Conservation (phyloP, 1,140 invertebrate genomes). For the Metaphire vulgaris region DNA sequence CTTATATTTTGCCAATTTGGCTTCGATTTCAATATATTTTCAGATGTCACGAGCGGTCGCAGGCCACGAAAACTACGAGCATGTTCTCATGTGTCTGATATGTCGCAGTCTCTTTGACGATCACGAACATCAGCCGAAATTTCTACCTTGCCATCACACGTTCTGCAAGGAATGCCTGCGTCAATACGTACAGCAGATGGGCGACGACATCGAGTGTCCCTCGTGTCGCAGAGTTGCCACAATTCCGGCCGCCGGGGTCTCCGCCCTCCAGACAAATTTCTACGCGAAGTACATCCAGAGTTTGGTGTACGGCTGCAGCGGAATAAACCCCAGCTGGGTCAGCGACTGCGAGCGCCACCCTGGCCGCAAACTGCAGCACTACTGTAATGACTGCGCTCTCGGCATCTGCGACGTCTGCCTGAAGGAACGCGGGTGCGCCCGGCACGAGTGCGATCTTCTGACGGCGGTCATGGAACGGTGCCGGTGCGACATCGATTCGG, state of each 20-base stretch:
- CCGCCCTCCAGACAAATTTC: slow-evolving; percentile 30
- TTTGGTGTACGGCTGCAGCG: slow-evolving; percentile 22
- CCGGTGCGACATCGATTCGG: slow-evolving; percentile 25
- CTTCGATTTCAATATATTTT: background rate
- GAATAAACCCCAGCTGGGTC: slow-evolving; percentile 9
- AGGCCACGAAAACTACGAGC: slow-evolving; percentile 27
- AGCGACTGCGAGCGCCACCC: slow-evolving; percentile 16
- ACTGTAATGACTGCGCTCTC: slow-evolving; percentile 23
- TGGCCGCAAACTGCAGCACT: slow-evolving; percentile 4
- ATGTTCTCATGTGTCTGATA: slow-evolving; percentile 32
- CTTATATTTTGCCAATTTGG: too few relatives aligned
- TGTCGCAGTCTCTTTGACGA: slow-evolving; percentile 31
- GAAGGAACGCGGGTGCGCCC: slow-evolving; percentile 3
- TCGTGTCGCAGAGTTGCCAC: slow-evolving; percentile 28
- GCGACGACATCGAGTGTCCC: slow-evolving; percentile 31
- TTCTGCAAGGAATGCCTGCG: slow-evolving; percentile 31
- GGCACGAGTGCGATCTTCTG: slow-evolving; percentile 20
- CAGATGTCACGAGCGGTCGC: background rate
- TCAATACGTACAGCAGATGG: slow-evolving; percentile 27
- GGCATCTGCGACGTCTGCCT: slow-evolving; percentile 23
- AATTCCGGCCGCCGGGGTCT: slow-evolving; percentile 27
- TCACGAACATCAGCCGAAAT: slow-evolving; percentile 30
- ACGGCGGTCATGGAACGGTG: slow-evolving; percentile 25
- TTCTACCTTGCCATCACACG: slow-evolving; percentile 31
- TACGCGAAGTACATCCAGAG: slow-evolving; percentile 32